Evolutionary conservation across 1,140 invertebrate genomes (phyloP), one percentile per base, ranked within the genome.

Genomic region (Drosophila santomea): DNA sequence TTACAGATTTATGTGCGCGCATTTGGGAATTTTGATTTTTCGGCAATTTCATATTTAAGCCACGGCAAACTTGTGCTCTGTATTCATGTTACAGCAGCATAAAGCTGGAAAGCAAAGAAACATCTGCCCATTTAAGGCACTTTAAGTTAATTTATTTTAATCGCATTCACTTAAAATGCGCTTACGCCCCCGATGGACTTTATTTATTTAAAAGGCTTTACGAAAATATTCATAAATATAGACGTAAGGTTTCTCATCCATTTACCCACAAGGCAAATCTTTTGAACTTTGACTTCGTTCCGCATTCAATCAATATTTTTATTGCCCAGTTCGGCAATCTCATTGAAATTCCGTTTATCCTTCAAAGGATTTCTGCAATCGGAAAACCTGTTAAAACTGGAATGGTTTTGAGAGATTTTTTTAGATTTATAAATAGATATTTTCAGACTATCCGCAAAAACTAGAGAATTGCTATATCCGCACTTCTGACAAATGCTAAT

Each of bases 1-100:
- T 74, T 58, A 67, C 72, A 76, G 55, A 76, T 66, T 76, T 72
- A 72, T 71, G 52, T 58, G 54, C 39, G 39, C 32, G 23, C 17
- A 59, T 23, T 60, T 39, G 38, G 39, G 36, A 36, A 71, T 41
- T 71, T 72, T 32, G 25, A 57, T 41, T 28, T 66, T 68, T 67
- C 8, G 36, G 25, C 20, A 15, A 12, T 52, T 61, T 36, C 47
- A 28, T 41, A 43, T 71, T 41, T 71, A 41, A 71, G 55, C 25
- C 51, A 54, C 20, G 47, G 15, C 15, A 35, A 44, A 45, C n/a
- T 48, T 17, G 17, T 48, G 44, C 17, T 20, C 41, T 15, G 17
- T 32, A 35, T 35, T 28, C n/a, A 45, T 20, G 50, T 67, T 67
- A 63, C 59, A 64, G 17, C 15, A 14, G 10, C 25, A 32, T 1